These are phyloP conservation scores for Penaeus chinensis DNA, from an alignment of 1,140 invertebrate species.

Conservation along the genomic window DNA sequence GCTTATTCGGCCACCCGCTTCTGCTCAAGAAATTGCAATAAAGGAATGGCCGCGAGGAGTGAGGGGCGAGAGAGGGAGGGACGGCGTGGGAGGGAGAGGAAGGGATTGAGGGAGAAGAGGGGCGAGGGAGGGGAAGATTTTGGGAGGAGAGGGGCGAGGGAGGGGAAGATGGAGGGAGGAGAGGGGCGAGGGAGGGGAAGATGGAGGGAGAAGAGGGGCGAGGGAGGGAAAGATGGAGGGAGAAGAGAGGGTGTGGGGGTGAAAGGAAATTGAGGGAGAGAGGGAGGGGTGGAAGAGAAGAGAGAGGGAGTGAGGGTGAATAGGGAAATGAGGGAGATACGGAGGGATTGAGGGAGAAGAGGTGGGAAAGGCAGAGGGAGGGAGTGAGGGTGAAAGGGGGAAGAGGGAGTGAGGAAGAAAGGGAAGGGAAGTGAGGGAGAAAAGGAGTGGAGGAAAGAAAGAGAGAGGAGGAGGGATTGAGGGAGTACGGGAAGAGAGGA, in stretches of 20 bases:
- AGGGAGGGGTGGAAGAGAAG: neutral
- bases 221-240: neutral
- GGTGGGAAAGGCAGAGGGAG: neutral
- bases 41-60: conserved; percentile 53
- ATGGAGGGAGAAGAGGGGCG: neutral
- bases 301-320: no score
- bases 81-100: neutral
- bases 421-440: no score
- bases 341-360: neutral
- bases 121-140: neutral
- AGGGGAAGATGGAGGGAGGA: neutral
- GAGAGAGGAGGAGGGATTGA: no score
- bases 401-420: no score
- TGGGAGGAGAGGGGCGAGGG: neutral
- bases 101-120: neutral
- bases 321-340: no score
- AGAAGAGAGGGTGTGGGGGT: neutral
- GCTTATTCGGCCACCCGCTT: conserved; percentile 49
- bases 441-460: no score
- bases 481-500: no score
- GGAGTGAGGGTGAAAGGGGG: no score
- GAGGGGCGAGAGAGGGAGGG: conserved; percentile 25
- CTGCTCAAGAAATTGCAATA: conserved; percentile 57
- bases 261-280: neutral
- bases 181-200: neutral